phyloP scores from a whole-genome alignment of 2,113 vertebrate genomes.

The Anhinga anhinga region DNA sequence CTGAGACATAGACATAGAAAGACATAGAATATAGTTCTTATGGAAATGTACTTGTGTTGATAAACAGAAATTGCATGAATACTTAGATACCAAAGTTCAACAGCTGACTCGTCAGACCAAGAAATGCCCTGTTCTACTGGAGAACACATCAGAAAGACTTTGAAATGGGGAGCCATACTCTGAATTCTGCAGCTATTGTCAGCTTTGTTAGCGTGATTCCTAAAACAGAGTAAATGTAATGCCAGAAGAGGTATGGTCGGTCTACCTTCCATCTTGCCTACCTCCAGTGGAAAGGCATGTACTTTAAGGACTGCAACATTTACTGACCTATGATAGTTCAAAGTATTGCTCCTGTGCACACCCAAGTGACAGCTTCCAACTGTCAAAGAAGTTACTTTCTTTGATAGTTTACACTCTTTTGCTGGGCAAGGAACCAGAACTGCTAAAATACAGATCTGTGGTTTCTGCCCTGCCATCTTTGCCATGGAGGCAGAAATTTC shows the following conservation, averaged over 20 bases:
- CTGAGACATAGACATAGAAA: not conserved
- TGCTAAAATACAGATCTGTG: not conserved
- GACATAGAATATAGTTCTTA: not conserved
- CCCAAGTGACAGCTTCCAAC: not conserved
- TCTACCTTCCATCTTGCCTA: not conserved
- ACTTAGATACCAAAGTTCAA: not conserved
- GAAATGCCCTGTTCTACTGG: not conserved
- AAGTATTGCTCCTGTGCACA: not conserved
- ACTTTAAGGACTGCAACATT: not conserved
- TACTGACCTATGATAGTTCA: not conserved
- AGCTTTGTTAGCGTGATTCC: not conserved
- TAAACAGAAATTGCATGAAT: not conserved
- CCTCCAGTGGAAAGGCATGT: not conserved
- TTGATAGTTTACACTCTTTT: not conserved
- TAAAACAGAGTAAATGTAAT: not conserved
- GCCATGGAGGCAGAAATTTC: not conserved
- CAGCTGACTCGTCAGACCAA: not conserved
- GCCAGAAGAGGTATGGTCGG: fast-evolving
- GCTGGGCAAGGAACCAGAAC: not conserved
- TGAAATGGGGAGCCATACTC: not conserved
- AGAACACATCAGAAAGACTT: not conserved
- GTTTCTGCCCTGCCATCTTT: not conserved
- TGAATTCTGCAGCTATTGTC: not conserved
- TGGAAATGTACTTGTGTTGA: not conserved
- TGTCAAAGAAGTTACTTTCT: not conserved